phyloP scores from a whole-genome alignment of 2,113 vertebrate species.

The Coryphaenoides rupestris region DNA sequence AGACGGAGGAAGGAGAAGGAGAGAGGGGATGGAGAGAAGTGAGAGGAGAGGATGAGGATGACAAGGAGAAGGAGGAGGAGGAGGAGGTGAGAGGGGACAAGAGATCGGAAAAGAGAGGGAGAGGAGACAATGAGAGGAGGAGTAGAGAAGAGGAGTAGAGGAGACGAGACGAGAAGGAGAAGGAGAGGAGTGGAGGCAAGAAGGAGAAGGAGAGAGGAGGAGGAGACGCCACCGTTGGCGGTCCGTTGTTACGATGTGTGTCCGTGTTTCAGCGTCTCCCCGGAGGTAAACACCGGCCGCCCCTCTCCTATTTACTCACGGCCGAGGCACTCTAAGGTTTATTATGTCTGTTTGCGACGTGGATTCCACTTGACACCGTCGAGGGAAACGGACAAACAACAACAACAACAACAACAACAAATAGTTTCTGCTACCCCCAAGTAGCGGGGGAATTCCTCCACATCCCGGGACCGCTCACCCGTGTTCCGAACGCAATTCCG shows the following conservation, averaged over 20 bases:
- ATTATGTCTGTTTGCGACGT: constrained; percentile 26
- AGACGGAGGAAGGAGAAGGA: too few species aligned
- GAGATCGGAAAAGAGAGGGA: neutral
- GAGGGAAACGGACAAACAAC: too few species aligned
- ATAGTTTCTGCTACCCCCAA: too few species aligned
- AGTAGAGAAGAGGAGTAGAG: neutral
- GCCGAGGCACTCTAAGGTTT: constrained; percentile 28
- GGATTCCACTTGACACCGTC: too few species aligned
- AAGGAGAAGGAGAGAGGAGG: neutral
- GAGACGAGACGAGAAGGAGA: neutral
- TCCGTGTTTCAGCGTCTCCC: constrained; percentile 27
- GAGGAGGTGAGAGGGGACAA: neutral
- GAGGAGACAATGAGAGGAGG: too few species aligned
- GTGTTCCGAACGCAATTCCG: too few species aligned
- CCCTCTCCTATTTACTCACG: constrained; percentile 21
- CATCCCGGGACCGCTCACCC: too few species aligned
- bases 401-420: too few species aligned
- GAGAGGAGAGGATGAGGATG: neutral
- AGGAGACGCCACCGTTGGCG: neutral
- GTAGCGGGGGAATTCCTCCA: too few species aligned
- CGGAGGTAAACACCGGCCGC: constrained; percentile 41
- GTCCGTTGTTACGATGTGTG: constrained; percentile 11
- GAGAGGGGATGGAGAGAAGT: constrained; percentile 10
- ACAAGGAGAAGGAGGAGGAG: neutral
- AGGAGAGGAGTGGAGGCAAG: neutral